Conservation (phyloP, 2,888 invertebrate species). For the Chalcis sispes region DNA sequence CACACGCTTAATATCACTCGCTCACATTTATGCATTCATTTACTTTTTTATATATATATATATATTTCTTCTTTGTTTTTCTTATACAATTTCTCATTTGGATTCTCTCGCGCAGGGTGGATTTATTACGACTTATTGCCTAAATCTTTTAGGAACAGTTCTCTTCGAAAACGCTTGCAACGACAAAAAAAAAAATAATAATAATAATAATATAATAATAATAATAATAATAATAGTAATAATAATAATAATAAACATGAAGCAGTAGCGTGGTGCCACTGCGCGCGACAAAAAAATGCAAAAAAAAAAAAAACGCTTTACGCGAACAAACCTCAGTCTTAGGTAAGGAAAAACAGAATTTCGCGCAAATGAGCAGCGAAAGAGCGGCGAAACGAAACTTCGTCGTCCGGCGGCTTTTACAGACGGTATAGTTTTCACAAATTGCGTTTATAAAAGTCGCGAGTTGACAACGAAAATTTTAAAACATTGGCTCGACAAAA, state of each 20-base stretch:
- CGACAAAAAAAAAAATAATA: slow-evolving; percentile 62
- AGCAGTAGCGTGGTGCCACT: not conserved
- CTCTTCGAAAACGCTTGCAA: slow-evolving; percentile 72
- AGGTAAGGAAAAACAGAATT: slow-evolving; percentile 66
- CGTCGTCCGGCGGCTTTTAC: slow-evolving; percentile 63
- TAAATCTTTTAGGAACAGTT: slow-evolving; percentile 75
- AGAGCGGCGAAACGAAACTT: not conserved
- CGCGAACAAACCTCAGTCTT: slow-evolving; percentile 72
- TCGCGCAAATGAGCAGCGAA: slow-evolving; percentile 54
- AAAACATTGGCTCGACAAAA: slow-evolving; percentile 61
- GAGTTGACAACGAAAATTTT: not conserved
- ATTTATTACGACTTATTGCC: slow-evolving; percentile 74
- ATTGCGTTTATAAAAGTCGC: slow-evolving; percentile 57
- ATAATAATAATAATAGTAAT: slow-evolving; percentile 44
- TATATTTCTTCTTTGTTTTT: slow-evolving; percentile 19
- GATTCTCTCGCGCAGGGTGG: slow-evolving; percentile 49
- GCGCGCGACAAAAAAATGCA: slow-evolving; percentile 57
- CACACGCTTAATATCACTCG: slow-evolving; percentile 57
- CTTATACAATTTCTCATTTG: not conserved
- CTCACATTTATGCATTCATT: slow-evolving; percentile 58
- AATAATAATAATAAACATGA: slow-evolving; percentile 41
- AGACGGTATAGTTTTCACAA: slow-evolving; percentile 62
- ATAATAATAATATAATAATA: slow-evolving; percentile 52
- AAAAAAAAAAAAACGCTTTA: slow-evolving; percentile 58
- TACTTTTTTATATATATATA: slow-evolving; percentile 38